Percentiles rank a stretch among this genome's conserved stretches.
phyloP scores from a whole-genome alignment of 2,888 invertebrate genomes.

The Alloscopus bannaensis region DNA sequence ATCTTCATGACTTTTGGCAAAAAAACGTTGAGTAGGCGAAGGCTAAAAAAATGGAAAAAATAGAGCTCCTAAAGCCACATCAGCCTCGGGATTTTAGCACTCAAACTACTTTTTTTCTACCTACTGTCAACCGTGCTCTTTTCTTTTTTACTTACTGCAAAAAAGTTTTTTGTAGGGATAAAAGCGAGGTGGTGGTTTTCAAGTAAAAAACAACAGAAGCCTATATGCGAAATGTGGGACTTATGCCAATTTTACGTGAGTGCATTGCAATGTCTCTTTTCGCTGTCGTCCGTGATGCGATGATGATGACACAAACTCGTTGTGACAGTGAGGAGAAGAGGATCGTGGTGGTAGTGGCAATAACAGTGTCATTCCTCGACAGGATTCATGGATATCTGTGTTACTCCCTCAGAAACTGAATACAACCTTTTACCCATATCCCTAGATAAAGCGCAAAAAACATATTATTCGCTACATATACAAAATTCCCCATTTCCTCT shows the following conservation, averaged over 20 bases:
- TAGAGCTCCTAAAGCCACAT: not conserved
- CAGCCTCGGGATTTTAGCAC: not conserved
- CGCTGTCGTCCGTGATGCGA: slow-evolving; percentile 41
- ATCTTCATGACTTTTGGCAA: slow-evolving; percentile 60
- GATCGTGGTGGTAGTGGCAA: not conserved
- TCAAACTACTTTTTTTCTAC: slow-evolving; percentile 1
- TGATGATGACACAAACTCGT: slow-evolving; percentile 34
- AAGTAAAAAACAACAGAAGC: no score
- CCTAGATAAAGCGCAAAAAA: no score
- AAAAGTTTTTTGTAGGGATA: slow-evolving; percentile 29
- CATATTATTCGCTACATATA: no score
- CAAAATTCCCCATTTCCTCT: no score
- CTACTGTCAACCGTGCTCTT: not conserved
- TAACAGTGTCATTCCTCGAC: not conserved
- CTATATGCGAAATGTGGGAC: slow-evolving; percentile 48
- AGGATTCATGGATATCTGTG: no score
- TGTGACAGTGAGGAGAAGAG: slow-evolving; percentile 10
- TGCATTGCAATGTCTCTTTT: slow-evolving; percentile 57
- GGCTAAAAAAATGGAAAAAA: no score
- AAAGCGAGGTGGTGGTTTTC: no score
- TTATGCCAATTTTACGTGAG: slow-evolving; percentile 57
- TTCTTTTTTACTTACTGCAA: slow-evolving; percentile 5
- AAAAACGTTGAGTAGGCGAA: not conserved
- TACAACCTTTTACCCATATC: no score
- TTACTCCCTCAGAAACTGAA: no score